Evolutionary conservation across 2,113 vertebrate genomes (phyloP).

Genomic region (Sinocyclocheilus anophthalmus): DNA sequence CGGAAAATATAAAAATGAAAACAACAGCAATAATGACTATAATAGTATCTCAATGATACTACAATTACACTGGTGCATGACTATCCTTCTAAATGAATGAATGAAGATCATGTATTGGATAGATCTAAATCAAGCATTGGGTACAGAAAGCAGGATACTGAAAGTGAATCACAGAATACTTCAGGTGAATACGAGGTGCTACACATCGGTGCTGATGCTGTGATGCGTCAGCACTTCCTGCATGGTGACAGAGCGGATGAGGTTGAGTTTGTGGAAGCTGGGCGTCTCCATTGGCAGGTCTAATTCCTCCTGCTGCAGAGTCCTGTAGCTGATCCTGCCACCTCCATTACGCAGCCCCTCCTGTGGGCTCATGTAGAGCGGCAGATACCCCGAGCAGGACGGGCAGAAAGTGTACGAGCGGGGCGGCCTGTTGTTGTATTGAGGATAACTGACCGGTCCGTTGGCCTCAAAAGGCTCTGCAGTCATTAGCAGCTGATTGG

Average conservation of each 20-base stretch:
- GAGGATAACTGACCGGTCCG: slow-evolving; percentile 80
- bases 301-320: slow-evolving; percentile 83
- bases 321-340: slow-evolving; percentile 80
- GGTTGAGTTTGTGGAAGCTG: slow-evolving; percentile 84
- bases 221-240: slow-evolving; percentile 85
- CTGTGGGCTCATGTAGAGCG: slow-evolving; percentile 83
- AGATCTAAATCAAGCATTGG: too few relatives aligned
- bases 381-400: slow-evolving; percentile 81
- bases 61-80: background rate
- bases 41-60: background rate
- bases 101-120: background rate
- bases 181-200: background rate
- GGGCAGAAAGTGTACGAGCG: slow-evolving; percentile 82
- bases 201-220: slow-evolving; percentile 91
- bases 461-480: slow-evolving; percentile 76
- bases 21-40: too few relatives aligned
- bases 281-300: slow-evolving; percentile 74
- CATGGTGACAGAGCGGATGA: slow-evolving; percentile 85
- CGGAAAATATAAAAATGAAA: too few relatives aligned
- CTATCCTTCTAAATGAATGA: background rate
- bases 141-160: background rate
- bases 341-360: slow-evolving; percentile 85
- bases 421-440: slow-evolving; percentile 60
- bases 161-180: background rate
- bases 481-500: slow-evolving; percentile 60